A percentile compares a stretch with the other conserved stretches of the same genome.
Conservation (phyloP, 2,888 invertebrate species). For the Aproaerema taeniolella region DNA sequence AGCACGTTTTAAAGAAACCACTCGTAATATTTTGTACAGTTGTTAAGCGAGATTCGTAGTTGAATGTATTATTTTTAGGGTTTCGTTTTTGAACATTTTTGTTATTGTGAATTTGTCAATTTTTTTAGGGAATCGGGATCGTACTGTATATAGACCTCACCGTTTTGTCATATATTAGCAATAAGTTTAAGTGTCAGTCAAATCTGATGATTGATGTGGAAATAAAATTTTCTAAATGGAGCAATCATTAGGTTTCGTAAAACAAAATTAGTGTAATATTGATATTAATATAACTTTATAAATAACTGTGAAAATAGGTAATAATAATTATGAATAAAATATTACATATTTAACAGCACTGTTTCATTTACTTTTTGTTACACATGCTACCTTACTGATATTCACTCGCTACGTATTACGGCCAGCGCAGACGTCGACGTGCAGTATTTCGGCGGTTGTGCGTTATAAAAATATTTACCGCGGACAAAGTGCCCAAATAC, state of each 20-base stretch:
- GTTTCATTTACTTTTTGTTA: slow-evolving; percentile 43
- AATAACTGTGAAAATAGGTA: slow-evolving; percentile 79
- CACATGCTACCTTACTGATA: too few relatives aligned
- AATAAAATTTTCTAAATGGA: slow-evolving; percentile 75
- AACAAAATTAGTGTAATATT: slow-evolving; percentile 76
- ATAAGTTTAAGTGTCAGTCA: slow-evolving; percentile 41
- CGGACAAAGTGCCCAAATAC: too few relatives aligned
- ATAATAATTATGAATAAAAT: slow-evolving; percentile 78
- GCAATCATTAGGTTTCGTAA: slow-evolving; percentile 75
- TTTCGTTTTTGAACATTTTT: slow-evolving; percentile 70
- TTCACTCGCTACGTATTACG: too few relatives aligned
- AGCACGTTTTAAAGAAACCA: slow-evolving; percentile 71
- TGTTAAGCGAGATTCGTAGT: slow-evolving; percentile 72
- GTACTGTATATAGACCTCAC: slow-evolving; percentile 80
- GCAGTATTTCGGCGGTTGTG: too few relatives aligned
- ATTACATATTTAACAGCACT: slow-evolving; percentile 71
- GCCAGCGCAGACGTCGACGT: too few relatives aligned
- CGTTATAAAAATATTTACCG: too few relatives aligned
- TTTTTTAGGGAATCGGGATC: slow-evolving; percentile 84
- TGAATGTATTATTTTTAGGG: slow-evolving; percentile 70
- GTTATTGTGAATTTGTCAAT: slow-evolving; percentile 83
- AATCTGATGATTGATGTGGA: slow-evolving; percentile 73
- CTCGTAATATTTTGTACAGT: slow-evolving; percentile 74
- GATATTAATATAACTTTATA: slow-evolving; percentile 79
- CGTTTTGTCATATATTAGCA: slow-evolving; percentile 68